Conservation (phyloP, 1,140 invertebrate genomes). For the Nomia melanderi region DNA sequence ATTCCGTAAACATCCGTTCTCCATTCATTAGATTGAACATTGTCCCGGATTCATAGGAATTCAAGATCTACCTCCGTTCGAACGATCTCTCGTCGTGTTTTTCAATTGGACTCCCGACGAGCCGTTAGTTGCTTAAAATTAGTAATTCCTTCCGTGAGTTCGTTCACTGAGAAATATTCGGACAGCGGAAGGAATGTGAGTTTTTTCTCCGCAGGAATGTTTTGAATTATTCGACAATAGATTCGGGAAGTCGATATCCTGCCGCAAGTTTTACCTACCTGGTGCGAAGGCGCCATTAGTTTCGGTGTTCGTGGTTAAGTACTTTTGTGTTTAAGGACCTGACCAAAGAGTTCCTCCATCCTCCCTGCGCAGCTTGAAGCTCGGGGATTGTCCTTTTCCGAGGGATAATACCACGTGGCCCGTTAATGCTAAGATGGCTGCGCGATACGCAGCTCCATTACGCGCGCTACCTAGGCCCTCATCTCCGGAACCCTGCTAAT, state of each 20-base stretch:
- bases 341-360: constrained; percentile 23
- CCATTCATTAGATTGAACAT: too few species aligned
- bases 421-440: constrained; percentile 63
- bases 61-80: too few species aligned
- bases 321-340: constrained; percentile 43
- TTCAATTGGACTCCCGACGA: not conserved
- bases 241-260: constrained; percentile 21
- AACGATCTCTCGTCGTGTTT: too few species aligned
- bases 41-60: too few species aligned
- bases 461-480: constrained; percentile 35
- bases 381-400: constrained; percentile 51
- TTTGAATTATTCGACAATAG: constrained; percentile 20
- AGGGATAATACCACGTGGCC: constrained; percentile 57
- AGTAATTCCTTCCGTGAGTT: not conserved
- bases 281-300: constrained; percentile 50
- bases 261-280: constrained; percentile 41
- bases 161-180: not conserved
- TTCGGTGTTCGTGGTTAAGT: constrained; percentile 41
- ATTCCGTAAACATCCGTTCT: too few species aligned
- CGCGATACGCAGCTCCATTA: constrained; percentile 61
- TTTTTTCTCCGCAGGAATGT: constrained; percentile 11
- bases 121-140: not conserved
- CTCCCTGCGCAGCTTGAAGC: constrained; percentile 1
- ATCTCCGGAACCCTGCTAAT: constrained; percentile 54
- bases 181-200: constrained; percentile 18